Percentiles rank a stretch among this genome's conserved stretches.
These are phyloP conservation scores for Eumerus sabulonum DNA, from an alignment of 2,888 invertebrate species.

Conservation along the genomic window DNA sequence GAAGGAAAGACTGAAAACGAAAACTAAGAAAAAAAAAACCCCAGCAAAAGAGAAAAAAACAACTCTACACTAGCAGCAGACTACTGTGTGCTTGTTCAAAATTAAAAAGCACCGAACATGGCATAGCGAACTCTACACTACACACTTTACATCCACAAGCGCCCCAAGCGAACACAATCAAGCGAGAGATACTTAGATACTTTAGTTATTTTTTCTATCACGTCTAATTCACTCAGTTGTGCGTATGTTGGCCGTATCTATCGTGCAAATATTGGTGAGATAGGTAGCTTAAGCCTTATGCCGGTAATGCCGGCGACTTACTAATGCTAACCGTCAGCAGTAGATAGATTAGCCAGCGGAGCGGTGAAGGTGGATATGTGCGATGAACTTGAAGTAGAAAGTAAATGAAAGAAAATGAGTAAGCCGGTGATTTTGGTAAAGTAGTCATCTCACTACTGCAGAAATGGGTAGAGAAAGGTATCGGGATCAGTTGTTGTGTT, in stretches of 20 bases:
- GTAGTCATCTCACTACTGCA: constrained; percentile 8
- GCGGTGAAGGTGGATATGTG: constrained; percentile 23
- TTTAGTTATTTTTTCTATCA: constrained; percentile 26
- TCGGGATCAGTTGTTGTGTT: constrained; percentile 10
- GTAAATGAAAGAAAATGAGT: constrained; percentile 48
- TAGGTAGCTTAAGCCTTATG: not conserved
- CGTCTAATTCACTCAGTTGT: constrained; percentile 51
- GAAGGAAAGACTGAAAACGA: too few relatives aligned
- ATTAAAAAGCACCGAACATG: constrained; percentile 33
- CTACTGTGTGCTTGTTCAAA: constrained; percentile 39
- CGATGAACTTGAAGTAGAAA: constrained; percentile 66
- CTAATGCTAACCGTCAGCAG: constrained; percentile 17
- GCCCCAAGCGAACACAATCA: constrained; percentile 50
- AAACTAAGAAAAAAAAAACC: too few relatives aligned
- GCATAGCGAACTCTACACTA: constrained; percentile 38
- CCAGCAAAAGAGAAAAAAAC: constrained; percentile 21
- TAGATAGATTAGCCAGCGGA: not conserved
- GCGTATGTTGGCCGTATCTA: constrained; percentile 25
- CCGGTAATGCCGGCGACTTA: constrained; percentile 55
- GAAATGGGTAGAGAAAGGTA: constrained; percentile 46
- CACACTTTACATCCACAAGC: not conserved
- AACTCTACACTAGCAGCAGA: constrained; percentile 38
- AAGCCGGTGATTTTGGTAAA: constrained; percentile 49
- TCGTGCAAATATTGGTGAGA: constrained; percentile 3
- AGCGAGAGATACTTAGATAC: constrained; percentile 44